Percentiles rank a stretch among this genome's conserved stretches.
Evolutionary conservation across 2,113 vertebrate genomes (phyloP).

Genomic region (Eulemur macaco): DNA sequence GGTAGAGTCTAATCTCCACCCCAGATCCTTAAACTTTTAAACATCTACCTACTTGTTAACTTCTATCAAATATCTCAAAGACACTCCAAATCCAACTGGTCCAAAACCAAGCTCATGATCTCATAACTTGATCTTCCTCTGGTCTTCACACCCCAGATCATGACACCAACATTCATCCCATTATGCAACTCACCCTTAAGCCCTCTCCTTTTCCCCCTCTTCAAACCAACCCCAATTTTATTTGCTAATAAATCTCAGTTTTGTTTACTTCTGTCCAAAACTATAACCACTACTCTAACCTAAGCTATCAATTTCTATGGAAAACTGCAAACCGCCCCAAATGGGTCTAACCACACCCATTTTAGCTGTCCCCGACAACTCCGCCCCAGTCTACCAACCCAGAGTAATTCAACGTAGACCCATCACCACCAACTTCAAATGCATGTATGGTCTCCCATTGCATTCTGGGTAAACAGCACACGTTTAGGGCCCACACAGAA

Average conservation of each 20-base stretch:
- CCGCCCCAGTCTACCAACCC: not conserved
- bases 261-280: not conserved
- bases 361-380: not conserved
- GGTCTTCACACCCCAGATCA: not conserved
- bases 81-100: not conserved
- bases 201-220: not conserved
- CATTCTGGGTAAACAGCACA: not conserved
- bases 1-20: not conserved
- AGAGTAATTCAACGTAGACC: not conserved
- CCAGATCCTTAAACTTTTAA: not conserved
- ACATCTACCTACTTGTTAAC: not conserved
- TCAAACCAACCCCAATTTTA: not conserved
- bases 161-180: not conserved
- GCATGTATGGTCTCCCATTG: not conserved
- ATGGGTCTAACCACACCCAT: not conserved
- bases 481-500: no score
- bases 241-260: not conserved
- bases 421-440: not conserved
- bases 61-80: not conserved
- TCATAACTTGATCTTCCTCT: not conserved
- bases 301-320: not conserved
- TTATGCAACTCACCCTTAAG: conserved; percentile 7
- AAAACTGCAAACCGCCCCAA: not conserved
- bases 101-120: not conserved
- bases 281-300: not conserved